Base-by-base conservation (phyloP, 2,888 invertebrate genomes). In the Acleris holmiana region DNA sequence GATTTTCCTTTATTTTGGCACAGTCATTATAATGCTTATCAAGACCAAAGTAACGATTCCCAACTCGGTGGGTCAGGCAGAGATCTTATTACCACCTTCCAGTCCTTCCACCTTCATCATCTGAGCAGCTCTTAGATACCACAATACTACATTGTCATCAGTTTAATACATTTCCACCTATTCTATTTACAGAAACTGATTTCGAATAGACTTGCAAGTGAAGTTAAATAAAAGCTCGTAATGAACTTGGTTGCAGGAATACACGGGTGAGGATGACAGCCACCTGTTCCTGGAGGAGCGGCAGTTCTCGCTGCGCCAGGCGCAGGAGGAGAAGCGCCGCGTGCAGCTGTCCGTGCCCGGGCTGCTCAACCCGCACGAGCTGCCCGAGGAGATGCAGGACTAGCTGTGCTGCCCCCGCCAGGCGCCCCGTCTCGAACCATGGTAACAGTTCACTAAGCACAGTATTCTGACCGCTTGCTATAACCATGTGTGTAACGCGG, bases 211-310 rank as follows among this genome's bases (percentile, higher is more conserved):
- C 25, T 25, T 5, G 23, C 8, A 29, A 8, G 8, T 29, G 29
- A 29, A 29, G 8, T 29, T 8, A 8, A n/a, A n/a, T n/a, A n/a
- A n/a, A 29, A 8, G 8, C 2, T 29, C 8, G 8, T 29, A 35
- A 35, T 35, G 4, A 4, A 35, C 17, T 23, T 47, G 17, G 46
- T n/a, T 50, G 4, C 86, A 99, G 99, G 99, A 99, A 93, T 99
- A 97, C 87, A 98, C 99, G 29, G 99, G 99, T 50, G 99, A 99
- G 87, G 99, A 99, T 85, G 98, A 99, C 89, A 96, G 97, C 68
- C 99, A 99, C 92, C 93, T 99, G 82, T 99, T 97, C 93, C 93
- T 99, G 81, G 99, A 99, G 84, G 99, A 99, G 88, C 95, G 99
- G 76, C 97, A 99, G 89, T 95, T 95, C 71, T 96, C 98, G 66